These are phyloP conservation scores for Phthorimaea operculella DNA, from an alignment of 1,140 invertebrate genomes.

Conservation along the genomic window DNA sequence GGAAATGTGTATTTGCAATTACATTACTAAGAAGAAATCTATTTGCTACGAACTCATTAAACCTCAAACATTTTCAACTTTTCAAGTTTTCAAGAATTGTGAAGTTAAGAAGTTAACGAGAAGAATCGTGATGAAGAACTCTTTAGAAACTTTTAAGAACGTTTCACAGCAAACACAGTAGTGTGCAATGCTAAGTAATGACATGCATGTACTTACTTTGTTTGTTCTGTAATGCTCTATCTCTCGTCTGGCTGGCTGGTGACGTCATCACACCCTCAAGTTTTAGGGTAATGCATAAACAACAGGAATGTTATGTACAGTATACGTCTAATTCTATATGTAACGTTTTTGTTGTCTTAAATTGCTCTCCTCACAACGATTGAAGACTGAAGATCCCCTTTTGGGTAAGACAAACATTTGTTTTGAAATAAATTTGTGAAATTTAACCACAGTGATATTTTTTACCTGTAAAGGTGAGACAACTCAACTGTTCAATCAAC, in stretches of 20 bases:
- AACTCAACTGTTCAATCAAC: no score
- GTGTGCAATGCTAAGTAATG: conserved; percentile 60
- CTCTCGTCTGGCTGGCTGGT: conserved; percentile 15
- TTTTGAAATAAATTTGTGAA: no score
- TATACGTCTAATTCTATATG: conserved; percentile 64
- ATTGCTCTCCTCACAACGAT: conserved; percentile 53
- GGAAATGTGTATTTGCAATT: no score
- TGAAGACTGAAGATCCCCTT: conserved; percentile 34
- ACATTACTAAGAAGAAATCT: no score
- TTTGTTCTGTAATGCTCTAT: conserved; percentile 59
- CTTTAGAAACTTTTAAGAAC: conserved; percentile 19
- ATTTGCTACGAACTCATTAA: no score
- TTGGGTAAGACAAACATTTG: no score
- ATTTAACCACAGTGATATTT: no score
- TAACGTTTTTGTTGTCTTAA: conserved; percentile 68
- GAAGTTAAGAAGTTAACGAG: no score
- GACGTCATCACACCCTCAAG: conserved; percentile 12
- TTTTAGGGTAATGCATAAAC: conserved; percentile 63
- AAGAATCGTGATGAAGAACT: no score
- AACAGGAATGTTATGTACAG: conserved; percentile 68
- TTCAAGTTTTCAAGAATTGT: no score
- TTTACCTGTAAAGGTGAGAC: no score
- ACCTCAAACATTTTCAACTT: no score
- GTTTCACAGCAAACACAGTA: conserved; percentile 65
- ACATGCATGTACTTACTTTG: conserved; percentile 67